A percentile compares a stretch with the other conserved stretches of the same genome.
phyloP scores from a whole-genome alignment of 2,797 vertebrate species.

The Peromyscus attwateri region DNA sequence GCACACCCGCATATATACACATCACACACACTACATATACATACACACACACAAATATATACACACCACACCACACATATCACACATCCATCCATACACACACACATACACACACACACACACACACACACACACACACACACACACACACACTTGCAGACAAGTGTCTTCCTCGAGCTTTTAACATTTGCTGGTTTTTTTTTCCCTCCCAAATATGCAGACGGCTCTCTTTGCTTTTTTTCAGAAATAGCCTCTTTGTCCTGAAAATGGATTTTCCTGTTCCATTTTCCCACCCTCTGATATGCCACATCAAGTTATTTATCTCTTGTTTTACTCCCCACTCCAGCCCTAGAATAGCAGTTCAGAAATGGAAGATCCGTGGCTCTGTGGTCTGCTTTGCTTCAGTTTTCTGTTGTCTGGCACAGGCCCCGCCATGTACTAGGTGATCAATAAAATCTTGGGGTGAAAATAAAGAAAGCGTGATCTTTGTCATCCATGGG shows the following conservation, averaged over 20 bases:
- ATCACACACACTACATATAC: too few species aligned
- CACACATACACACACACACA: too few species aligned
- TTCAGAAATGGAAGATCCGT: rapidly evolving
- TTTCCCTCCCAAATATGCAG: neutral
- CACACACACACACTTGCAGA: neutral
- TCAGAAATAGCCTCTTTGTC: neutral
- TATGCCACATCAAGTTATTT: rapidly evolving
- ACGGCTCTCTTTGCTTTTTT: neutral
- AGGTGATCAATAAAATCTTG: neutral
- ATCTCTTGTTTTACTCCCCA: rapidly evolving
- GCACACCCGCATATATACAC: neutral
- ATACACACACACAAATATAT: too few species aligned
- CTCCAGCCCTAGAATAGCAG: too few species aligned
- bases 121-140: too few species aligned
- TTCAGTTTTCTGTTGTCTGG: neutral
- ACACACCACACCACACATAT: too few species aligned
- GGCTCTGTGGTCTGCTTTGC: neutral
- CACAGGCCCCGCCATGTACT: neutral
- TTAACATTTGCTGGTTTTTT: neutral
- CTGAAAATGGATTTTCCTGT: neutral
- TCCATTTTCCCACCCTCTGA: neutral
- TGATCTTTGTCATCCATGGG: neutral
- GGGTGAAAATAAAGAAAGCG: neutral
- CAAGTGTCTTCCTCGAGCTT: neutral
- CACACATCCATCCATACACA: too few species aligned